These are phyloP conservation scores for Dendropsophus ebraccatus DNA, from an alignment of 2,113 vertebrate genomes.

Conservation along the genomic window DNA sequence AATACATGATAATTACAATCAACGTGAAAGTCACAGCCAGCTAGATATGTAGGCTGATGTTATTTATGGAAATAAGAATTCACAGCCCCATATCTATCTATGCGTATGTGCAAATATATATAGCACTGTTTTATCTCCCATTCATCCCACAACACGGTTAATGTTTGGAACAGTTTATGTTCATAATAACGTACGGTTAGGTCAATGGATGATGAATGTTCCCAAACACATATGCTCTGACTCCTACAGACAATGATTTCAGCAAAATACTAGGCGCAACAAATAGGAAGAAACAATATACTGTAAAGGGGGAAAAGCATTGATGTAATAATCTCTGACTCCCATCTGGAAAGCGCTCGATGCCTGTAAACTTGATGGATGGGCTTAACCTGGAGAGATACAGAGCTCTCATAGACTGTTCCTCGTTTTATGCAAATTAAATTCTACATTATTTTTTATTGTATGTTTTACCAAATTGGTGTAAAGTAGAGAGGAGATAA, in stretches of 20 bases:
- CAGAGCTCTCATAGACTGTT: neutral
- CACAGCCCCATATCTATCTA: neutral
- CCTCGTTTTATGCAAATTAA: constrained; percentile 43
- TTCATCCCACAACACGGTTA: neutral
- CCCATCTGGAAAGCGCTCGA: neutral
- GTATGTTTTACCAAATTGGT: constrained; percentile 50
- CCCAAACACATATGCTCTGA: constrained; percentile 25
- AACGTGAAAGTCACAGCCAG: constrained; percentile 4
- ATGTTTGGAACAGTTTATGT: neutral
- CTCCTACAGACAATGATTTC: neutral
- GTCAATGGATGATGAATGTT: constrained; percentile 24
- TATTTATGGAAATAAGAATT: neutral
- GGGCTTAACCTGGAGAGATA: neutral
- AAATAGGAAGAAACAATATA: neutral
- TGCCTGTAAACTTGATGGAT: constrained; percentile 22
- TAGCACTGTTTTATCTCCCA: neutral
- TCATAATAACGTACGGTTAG: neutral
- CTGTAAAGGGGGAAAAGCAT: neutral
- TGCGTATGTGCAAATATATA: neutral
- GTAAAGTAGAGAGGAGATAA: constrained; percentile 6
- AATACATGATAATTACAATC: neutral
- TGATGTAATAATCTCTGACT: constrained; percentile 34
- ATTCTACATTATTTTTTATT: constrained; percentile 23
- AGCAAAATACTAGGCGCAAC: constrained; percentile 1
- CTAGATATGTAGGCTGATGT: neutral